phyloP scores from a whole-genome alignment of 2,113 vertebrate genomes.

The Pica pica region DNA sequence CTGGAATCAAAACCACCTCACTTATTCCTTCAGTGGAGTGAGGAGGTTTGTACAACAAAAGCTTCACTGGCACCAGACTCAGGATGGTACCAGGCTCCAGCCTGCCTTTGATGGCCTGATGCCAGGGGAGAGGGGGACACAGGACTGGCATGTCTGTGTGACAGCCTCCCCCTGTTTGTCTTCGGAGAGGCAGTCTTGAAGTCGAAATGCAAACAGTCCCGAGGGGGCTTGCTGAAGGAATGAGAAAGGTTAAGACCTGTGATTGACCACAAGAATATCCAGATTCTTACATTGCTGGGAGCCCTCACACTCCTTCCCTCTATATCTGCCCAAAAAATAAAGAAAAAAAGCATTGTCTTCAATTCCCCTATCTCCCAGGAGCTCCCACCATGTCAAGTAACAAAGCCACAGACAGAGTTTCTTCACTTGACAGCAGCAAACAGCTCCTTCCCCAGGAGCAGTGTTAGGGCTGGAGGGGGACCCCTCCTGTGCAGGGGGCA shows the following conservation, averaged over 20 bases:
- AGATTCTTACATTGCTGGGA: background rate
- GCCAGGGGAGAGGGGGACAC: background rate
- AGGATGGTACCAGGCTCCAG: background rate
- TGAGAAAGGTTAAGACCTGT: background rate
- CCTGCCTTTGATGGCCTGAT: background rate
- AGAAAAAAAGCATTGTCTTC: background rate
- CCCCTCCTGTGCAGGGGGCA: background rate
- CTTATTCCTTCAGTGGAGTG: background rate
- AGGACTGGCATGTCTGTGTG: background rate
- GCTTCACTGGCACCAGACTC: background rate
- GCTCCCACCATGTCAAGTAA: background rate
- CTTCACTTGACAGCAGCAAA: background rate
- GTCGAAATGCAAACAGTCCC: background rate
- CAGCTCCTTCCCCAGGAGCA: background rate
- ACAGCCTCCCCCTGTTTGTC: background rate
- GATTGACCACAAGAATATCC: background rate
- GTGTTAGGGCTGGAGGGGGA: fast-evolving
- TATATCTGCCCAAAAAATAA: background rate
- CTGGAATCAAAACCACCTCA: background rate
- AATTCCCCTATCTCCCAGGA: background rate
- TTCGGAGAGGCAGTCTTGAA: background rate
- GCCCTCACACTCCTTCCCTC: background rate
- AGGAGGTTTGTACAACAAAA: background rate
- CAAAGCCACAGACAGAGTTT: background rate
- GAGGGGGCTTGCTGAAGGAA: background rate